phyloP scores from a whole-genome alignment of 2,888 invertebrate species.

The Andrena haemorrhoa region DNA sequence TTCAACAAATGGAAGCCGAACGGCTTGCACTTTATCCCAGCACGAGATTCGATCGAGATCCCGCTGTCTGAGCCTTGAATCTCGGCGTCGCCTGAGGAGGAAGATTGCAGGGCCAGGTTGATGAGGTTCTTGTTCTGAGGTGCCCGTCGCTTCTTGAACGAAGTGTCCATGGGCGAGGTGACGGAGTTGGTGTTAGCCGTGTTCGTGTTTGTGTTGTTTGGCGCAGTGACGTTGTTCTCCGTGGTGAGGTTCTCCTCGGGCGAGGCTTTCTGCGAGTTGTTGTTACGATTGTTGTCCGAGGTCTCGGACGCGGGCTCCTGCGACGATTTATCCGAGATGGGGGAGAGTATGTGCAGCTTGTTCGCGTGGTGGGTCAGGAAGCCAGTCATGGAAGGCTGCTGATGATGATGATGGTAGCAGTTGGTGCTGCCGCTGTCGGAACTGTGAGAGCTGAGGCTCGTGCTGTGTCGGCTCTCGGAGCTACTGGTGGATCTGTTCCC shows the following conservation, averaged over 20 bases:
- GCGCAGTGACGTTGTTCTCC: slow-evolving; percentile 79
- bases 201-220: slow-evolving; percentile 84
- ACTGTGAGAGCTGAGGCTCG: slow-evolving; percentile 94
- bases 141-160: slow-evolving; percentile 88
- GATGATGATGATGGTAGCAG: slow-evolving; percentile 86
- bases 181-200: slow-evolving; percentile 77
- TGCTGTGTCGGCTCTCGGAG: slow-evolving; percentile 93
- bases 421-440: slow-evolving; percentile 91
- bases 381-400: slow-evolving; percentile 86
- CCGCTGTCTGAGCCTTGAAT: slow-evolving; percentile 95
- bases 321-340: slow-evolving; percentile 95
- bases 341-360: slow-evolving; percentile 94
- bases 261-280: slow-evolving; percentile 91
- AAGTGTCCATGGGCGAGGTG: slow-evolving; percentile 79
- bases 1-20: slow-evolving; percentile 87
- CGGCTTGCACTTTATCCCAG: slow-evolving; percentile 90
- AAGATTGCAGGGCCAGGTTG: slow-evolving; percentile 88
- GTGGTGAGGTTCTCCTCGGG: slow-evolving; percentile 88
- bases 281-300: slow-evolving; percentile 92
- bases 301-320: slow-evolving; percentile 94
- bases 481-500: slow-evolving; percentile 94
- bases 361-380: slow-evolving; percentile 90
- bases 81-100: slow-evolving; percentile 89
- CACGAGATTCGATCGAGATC: slow-evolving; percentile 93
- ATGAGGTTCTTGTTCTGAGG: slow-evolving; percentile 92